phyloP scores from a whole-genome alignment of 2,113 vertebrate species.

The Elgaria multicarinata region DNA sequence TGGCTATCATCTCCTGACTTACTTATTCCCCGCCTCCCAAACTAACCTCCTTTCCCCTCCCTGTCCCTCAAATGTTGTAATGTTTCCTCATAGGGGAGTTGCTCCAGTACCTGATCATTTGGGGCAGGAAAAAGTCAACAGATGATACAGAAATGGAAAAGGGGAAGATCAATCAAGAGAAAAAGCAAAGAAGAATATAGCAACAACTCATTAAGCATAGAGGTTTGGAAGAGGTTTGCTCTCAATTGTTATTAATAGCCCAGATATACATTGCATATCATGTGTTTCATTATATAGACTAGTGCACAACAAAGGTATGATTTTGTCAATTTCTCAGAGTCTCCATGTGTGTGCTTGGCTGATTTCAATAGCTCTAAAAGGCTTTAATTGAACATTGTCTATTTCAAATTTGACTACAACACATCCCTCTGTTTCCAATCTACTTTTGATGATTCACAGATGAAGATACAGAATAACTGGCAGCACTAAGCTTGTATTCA shows the following conservation, averaged over 20 bases:
- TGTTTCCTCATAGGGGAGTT: background rate
- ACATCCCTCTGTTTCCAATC: conserved; percentile 53
- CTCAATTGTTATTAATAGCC: background rate
- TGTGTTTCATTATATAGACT: conserved; percentile 1
- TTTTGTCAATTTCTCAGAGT: background rate
- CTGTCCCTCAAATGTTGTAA: background rate
- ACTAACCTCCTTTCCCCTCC: too few species aligned
- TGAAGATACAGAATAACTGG: conserved; percentile 47
- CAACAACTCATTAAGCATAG: background rate
- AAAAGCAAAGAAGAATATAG: background rate
- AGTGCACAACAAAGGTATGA: background rate
- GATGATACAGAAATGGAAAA: background rate
- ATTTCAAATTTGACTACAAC: conserved; percentile 26
- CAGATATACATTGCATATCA: background rate
- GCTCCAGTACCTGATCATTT: background rate
- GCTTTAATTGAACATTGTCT: conserved; percentile 31
- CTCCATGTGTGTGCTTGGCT: background rate
- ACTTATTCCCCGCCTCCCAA: too few species aligned
- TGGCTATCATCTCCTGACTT: too few species aligned
- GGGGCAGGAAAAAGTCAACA: background rate
- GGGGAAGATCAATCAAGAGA: background rate
- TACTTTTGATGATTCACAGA: conserved; percentile 67
- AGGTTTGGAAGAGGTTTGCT: background rate
- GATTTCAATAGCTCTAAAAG: background rate
- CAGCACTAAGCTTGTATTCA: conserved; percentile 34